phyloP scores from a whole-genome alignment of 2,113 vertebrate species.

The Nannobrachium achirus region DNA sequence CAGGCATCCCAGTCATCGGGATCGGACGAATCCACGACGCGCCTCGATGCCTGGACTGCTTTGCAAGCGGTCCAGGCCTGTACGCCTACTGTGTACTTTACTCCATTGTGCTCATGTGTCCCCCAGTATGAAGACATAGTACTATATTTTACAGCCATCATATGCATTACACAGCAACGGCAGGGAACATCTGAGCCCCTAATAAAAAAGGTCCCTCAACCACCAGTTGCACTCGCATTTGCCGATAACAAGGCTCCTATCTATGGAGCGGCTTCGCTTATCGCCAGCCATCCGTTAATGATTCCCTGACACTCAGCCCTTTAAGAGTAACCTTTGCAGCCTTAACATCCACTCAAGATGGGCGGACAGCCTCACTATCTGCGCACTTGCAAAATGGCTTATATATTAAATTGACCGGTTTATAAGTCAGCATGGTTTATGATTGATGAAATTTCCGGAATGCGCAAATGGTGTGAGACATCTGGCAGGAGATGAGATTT shows the following conservation, averaged over 20 bases:
- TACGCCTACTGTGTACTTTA: too few relatives aligned
- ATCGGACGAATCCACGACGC: too few relatives aligned
- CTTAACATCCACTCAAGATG: constrained; percentile 19
- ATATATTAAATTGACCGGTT: constrained; percentile 9
- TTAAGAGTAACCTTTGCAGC: constrained; percentile 15
- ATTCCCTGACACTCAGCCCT: constrained; percentile 17
- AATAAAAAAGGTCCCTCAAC: neutral
- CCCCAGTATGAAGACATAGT: neutral
- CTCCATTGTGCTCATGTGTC: too few relatives aligned
- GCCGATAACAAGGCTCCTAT: constrained; percentile 26
- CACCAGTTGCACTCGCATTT: neutral
- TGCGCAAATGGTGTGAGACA: neutral
- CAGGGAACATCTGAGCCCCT: neutral
- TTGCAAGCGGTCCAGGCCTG: too few relatives aligned
- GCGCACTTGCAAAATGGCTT: neutral
- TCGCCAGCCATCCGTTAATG: constrained; percentile 42
- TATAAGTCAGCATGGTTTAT: constrained; percentile 39
- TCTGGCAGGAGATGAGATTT: neutral
- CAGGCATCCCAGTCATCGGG: too few relatives aligned
- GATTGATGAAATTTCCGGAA: constrained; percentile 33
- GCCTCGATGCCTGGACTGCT: too few relatives aligned
- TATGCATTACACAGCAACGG: neutral
- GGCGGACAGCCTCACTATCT: neutral
- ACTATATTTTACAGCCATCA: neutral
- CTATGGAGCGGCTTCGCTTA: neutral